A percentile compares a stretch with the other conserved stretches of the same genome.
These are phyloP conservation scores for Hetaerina titia DNA, from an alignment of 2,888 invertebrate species.

Conservation along the genomic window DNA sequence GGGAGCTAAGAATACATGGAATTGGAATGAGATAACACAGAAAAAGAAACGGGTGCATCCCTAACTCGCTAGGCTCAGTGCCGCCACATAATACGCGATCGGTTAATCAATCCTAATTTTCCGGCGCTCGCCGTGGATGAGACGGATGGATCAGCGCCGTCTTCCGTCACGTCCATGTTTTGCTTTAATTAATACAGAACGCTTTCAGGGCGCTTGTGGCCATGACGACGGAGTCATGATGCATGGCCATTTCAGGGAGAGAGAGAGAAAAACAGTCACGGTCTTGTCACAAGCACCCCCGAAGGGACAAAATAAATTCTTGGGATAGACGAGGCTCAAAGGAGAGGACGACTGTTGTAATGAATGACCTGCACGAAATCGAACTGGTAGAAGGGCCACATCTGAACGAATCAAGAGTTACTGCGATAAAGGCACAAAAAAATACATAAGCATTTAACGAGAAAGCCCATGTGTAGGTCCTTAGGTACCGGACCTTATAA, in stretches of 20 bases:
- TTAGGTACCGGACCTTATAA: too few species aligned
- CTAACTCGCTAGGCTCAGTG: neutral
- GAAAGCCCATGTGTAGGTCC: too few species aligned
- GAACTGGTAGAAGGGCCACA: too few species aligned
- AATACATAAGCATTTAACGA: too few species aligned
- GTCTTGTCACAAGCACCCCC: neutral
- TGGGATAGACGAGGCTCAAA: neutral
- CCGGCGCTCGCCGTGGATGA: neutral
- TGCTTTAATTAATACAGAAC: constrained; percentile 2
- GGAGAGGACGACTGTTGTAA: neutral
- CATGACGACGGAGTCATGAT: constrained; percentile 1
- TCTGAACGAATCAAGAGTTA: too few species aligned
- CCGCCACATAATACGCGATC: neutral
- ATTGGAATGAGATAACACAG: neutral
- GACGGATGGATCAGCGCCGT: neutral
- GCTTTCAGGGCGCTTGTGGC: neutral
- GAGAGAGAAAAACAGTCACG: neutral
- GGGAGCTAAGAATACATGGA: neutral
- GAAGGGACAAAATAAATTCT: neutral
- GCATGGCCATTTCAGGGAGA: neutral
- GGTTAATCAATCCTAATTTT: constrained; percentile 6
- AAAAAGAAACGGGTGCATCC: neutral
- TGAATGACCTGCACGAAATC: too few species aligned
- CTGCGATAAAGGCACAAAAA: too few species aligned
- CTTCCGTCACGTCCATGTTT: neutral